Evolutionary conservation across 1,140 invertebrate genomes (phyloP).

Genomic region (Drosophila simulans): DNA sequence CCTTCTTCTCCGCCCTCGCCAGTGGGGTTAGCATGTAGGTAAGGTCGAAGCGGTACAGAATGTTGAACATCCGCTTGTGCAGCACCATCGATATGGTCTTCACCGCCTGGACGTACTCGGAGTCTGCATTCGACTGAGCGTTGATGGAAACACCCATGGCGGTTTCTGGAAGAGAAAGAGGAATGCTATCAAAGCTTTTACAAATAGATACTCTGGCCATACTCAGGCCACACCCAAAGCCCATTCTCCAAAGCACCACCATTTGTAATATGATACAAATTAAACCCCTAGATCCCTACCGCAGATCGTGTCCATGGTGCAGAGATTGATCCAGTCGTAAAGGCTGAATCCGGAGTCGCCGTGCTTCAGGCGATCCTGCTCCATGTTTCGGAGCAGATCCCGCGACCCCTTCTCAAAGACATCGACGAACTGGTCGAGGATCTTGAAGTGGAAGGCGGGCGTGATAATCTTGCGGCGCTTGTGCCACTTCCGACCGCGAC

Average conservation of each 20-base stretch:
- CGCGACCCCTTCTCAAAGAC: constrained; percentile 89
- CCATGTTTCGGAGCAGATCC: constrained; percentile 87
- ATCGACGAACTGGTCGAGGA: constrained; percentile 91
- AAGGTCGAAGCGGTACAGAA: constrained; percentile 86
- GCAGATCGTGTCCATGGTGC: constrained; percentile 91
- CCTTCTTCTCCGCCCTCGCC: constrained; percentile 86
- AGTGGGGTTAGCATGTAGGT: constrained; percentile 86
- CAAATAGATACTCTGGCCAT: no score
- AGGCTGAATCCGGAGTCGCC: constrained; percentile 85
- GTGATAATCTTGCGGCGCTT: constrained; percentile 92
- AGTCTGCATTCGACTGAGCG: constrained; percentile 89
- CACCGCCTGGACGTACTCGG: constrained; percentile 90
- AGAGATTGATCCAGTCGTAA: constrained; percentile 88
- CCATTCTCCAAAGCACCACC: no score
- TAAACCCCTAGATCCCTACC: constrained; percentile 84
- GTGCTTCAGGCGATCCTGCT: constrained; percentile 43
- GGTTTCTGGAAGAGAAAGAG: constrained; percentile 87
- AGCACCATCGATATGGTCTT: constrained; percentile 85
- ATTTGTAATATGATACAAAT: no score
- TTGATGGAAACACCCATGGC: constrained; percentile 93
- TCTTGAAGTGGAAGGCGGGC: constrained; percentile 95
- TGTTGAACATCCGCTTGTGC: constrained; percentile 84
- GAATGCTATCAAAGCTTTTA: no score
- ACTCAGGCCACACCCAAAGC: no score
- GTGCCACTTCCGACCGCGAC: constrained; percentile 89